Evolutionary conservation across 2,888 invertebrate species (phyloP), one percentile per base, ranked within the genome.

Genomic region (Drosophila setosimentum): DNA sequence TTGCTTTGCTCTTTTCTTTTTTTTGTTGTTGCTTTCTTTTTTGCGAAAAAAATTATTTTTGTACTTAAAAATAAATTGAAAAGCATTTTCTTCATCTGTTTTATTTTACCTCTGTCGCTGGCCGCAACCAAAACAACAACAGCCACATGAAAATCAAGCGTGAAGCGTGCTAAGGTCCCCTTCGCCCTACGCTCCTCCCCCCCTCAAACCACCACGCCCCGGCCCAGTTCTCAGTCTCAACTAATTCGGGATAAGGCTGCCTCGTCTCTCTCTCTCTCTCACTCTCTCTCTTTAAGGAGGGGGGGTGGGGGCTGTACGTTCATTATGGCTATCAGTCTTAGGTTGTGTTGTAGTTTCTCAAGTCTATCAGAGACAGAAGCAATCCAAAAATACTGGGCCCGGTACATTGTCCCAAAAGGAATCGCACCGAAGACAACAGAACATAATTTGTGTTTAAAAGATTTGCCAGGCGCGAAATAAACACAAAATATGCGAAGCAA

Each of bases 41-140:
- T 24, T 16, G 73, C 66, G 57, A 73, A 84, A 21, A 60, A 71
- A 89, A 87, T 89, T 87, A 89, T 91, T 90, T 90, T 89, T 62
- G 89, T 88, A 91, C 91, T 91, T 91, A 88, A 87, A 89, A 91
- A 91, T 86, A 90, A 91, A 91, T 86, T 83, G 78, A 87, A 91
- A 86, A 91, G 82, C 82, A 88, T 89, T 91, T 90, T 86, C 88
- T 77, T 79, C 78, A 82, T 84, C 82, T 87, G 78, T 77, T 71
- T 73, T 73, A 58, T 42, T 27, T 61, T 42, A 53, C 24, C 54
- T 65, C 37, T 51, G 74, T 35, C 67, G 33, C 64, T 55, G 64
- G 40, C 58, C 45, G 48, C 53, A 51, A 53, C 62, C 63, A 72
- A 82, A 83, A 89, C 89, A 86, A 86, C 85, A 90, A 86, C 86